Evolutionary conservation across 2,888 invertebrate species (phyloP).

Genomic region (Diarsia dahlii): DNA sequence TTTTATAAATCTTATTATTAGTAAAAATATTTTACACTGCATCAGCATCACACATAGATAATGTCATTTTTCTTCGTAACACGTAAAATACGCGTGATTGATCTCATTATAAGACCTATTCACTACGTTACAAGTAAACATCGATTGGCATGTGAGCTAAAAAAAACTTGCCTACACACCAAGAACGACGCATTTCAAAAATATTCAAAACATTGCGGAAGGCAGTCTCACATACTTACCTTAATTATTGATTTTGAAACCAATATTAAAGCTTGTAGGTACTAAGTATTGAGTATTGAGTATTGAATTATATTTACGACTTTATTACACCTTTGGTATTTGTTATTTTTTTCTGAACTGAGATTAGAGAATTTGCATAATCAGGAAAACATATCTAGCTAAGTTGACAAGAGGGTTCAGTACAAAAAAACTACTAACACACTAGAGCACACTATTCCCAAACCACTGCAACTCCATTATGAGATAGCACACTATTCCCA

Average conservation of each 20-base stretch:
- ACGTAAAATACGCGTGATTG: neutral
- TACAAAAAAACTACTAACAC: neutral
- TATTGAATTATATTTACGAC: slow-evolving; percentile 40
- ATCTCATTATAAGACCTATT: neutral
- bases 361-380: slow-evolving; percentile 26
- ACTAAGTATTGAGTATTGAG: no score
- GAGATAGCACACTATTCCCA: no score
- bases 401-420: slow-evolving; percentile 6
- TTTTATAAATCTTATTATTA: no score
- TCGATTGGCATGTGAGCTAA: neutral
- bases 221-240: neutral
- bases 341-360: slow-evolving; percentile 24
- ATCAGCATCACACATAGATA: no score
- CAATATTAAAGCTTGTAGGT: slow-evolving; percentile 18
- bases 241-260: slow-evolving; percentile 39
- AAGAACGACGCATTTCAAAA: neutral
- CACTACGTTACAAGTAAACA: neutral
- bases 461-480: no score
- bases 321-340: slow-evolving; percentile 48
- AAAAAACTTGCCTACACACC: neutral
- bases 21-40: no score
- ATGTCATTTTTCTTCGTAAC: no score
- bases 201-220: slow-evolving; percentile 35
- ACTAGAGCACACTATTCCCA: no score
- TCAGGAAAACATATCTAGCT: neutral